These are phyloP conservation scores for Pelusios castaneus DNA, from an alignment of 2,113 vertebrate genomes.

Conservation along the genomic window DNA sequence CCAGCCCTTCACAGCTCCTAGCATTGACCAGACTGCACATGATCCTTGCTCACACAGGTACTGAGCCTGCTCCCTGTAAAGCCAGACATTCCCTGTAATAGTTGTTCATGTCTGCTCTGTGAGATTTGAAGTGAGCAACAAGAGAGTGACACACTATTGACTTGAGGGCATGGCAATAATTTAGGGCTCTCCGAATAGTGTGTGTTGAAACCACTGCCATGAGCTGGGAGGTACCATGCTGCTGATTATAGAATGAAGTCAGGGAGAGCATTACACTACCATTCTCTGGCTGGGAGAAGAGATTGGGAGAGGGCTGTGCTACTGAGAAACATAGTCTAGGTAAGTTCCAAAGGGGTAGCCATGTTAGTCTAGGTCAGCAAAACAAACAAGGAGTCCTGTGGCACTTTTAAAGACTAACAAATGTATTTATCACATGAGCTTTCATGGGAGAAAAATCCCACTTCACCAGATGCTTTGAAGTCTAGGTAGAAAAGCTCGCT, in stretches of 20 bases:
- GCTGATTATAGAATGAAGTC: not conserved
- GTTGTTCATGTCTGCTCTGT: not conserved
- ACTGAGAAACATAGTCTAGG: no score
- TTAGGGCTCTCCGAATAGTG: not conserved
- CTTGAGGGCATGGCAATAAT: not conserved
- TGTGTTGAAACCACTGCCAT: not conserved
- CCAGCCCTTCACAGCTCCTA: not conserved
- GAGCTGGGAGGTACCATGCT: not conserved
- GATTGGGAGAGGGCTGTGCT: not conserved
- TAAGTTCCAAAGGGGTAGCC: no score
- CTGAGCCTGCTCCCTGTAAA: not conserved
- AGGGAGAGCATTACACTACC: not conserved
- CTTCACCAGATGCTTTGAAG: no score
- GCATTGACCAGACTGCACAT: not conserved
- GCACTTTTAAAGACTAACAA: no score
- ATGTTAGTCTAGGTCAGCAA: no score
- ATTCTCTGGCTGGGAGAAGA: not conserved
- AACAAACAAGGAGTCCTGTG: no score
- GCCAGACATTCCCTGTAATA: not conserved
- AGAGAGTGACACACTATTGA: not conserved
- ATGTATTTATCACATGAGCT: no score
- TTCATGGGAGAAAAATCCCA: no score
- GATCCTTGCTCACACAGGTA: not conserved
- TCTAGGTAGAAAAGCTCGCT: not conserved
- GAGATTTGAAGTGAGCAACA: not conserved